Evolutionary conservation across 2,113 vertebrate genomes (phyloP).

Genomic region (Anguilla rostrata): DNA sequence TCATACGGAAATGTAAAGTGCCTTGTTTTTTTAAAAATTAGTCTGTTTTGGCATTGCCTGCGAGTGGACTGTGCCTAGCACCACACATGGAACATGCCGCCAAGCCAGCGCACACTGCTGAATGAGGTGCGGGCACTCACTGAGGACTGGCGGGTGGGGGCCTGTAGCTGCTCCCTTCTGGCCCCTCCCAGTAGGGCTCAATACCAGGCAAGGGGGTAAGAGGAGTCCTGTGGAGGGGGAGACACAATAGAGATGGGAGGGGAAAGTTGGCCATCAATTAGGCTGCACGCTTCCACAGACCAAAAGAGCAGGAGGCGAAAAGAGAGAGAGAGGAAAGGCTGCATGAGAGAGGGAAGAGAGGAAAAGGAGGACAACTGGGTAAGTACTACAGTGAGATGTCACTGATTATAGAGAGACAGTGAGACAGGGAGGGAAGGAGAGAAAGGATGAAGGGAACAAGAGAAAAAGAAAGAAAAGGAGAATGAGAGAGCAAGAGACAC

Average conservation of each 20-base stretch:
- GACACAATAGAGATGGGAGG: constrained; percentile 73
- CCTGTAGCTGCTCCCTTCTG: constrained; percentile 64
- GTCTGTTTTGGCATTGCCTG: constrained; percentile 37
- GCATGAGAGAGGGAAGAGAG: constrained; percentile 22
- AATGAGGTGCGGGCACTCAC: constrained; percentile 69
- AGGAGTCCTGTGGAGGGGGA: constrained; percentile 71
- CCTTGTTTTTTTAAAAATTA: background rate
- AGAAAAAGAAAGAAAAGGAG: constrained; percentile 6
- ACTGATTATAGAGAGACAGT: constrained; percentile 36
- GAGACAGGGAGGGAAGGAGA: constrained; percentile 37
- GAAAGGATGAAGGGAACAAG: constrained; percentile 2
- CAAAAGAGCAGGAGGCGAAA: constrained; percentile 19
- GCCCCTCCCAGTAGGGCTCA: constrained; percentile 69
- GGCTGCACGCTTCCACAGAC: background rate
- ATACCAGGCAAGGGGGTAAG: constrained; percentile 70
- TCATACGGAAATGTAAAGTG: constrained; percentile 7
- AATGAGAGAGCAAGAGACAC: constrained; percentile 28
- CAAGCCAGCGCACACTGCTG: constrained; percentile 44
- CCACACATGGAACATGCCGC: constrained; percentile 51
- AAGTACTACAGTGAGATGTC: constrained; percentile 52
- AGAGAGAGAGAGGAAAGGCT: constrained; percentile 24
- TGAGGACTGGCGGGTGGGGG: constrained; percentile 63
- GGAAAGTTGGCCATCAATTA: constrained; percentile 24
- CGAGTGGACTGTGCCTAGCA: constrained; percentile 41
- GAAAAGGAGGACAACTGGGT: constrained; percentile 42